These are phyloP conservation scores for Agrotis puta DNA, from an alignment of 2,888 invertebrate genomes.

Conservation along the genomic window DNA sequence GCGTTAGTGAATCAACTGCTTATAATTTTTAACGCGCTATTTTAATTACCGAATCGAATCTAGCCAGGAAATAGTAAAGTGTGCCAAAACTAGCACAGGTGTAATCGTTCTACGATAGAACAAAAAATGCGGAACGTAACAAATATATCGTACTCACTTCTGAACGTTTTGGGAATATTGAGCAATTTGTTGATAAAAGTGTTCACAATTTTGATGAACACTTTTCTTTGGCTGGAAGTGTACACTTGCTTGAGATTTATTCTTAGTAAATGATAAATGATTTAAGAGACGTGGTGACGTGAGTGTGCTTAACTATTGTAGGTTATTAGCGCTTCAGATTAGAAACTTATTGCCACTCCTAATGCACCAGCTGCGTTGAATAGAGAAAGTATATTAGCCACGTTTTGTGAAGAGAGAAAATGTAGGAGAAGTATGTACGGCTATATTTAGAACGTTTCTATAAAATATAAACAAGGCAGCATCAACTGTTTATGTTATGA, in stretches of 20 bases:
- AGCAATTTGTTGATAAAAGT: conserved; percentile 21
- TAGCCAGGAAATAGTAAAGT: conserved; percentile 44
- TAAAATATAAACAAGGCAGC: conserved; percentile 39
- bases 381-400: conserved; percentile 61
- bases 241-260: conserved; percentile 37
- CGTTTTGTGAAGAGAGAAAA: conserved; percentile 56
- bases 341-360: conserved; percentile 58
- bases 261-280: conserved; percentile 40
- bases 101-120: not conserved
- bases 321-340: conserved; percentile 57
- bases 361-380: conserved; percentile 43
- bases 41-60: conserved; percentile 49
- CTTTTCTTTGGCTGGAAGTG: conserved; percentile 27
- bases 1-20: conserved; percentile 12
- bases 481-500: conserved; percentile 34
- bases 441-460: conserved; percentile 42
- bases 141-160: not conserved
- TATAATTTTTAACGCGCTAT: conserved; percentile 23
- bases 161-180: conserved; percentile 21
- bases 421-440: conserved; percentile 28
- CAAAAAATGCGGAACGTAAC: conserved; percentile 15
- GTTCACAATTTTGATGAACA: not conserved
- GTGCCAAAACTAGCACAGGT: conserved; percentile 34
- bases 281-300: conserved; percentile 30
- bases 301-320: conserved; percentile 42